Evolutionary conservation across 2,113 vertebrate genomes (phyloP), one percentile per base, ranked within the genome.

Genomic region (Hiodon tergisus): DNA sequence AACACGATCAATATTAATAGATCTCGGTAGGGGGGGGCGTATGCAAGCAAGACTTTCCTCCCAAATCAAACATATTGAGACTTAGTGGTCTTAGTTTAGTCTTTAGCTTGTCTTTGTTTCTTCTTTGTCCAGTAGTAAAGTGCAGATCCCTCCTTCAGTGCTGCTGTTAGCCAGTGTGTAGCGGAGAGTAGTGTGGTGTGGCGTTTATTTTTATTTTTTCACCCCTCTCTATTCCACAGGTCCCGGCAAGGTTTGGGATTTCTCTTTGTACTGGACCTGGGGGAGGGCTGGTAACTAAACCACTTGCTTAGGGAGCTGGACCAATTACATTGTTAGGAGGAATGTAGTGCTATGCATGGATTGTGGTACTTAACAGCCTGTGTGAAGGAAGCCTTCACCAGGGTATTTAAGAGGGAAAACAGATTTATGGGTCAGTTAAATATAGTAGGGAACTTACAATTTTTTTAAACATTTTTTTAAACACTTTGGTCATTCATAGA

Each of bases 321-420:
- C 91, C 92, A 92, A 91, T 94, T 92, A 93, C 88, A 87, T 81
- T 87, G 87, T 86, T 88, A 87, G 90, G 89, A 92, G 90, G 89
- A 92, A 90, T 90, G 89, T 88, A 86, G 86, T 83, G 82, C 88
- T 88, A 88, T 88, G 87, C 89, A 88, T 84, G 87, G 88, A 90
- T 90, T 89, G 89, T 89, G 89, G 90, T 92, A 90, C 88, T 92
- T 91, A 91, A 92, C 87, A 89, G 88, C 83, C 82, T 78, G 79
- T 78, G 84, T 77, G 76, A 89, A 89, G 86, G 86, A 85, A 90
- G 81, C 85, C 87, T 87, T 88, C 81, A 84, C 86, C 87, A 85
- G 83, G 86, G 85, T 87, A 83, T 88, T 88, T 90, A 87, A 89
- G 91, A 90, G 87, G 87, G 86, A 89, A 31, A 31, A 31, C 31